Percentiles rank a stretch among this genome's conserved stretches.
Conservation (phyloP, 1,140 invertebrate species). For the Paracyclopina nana region DNA sequence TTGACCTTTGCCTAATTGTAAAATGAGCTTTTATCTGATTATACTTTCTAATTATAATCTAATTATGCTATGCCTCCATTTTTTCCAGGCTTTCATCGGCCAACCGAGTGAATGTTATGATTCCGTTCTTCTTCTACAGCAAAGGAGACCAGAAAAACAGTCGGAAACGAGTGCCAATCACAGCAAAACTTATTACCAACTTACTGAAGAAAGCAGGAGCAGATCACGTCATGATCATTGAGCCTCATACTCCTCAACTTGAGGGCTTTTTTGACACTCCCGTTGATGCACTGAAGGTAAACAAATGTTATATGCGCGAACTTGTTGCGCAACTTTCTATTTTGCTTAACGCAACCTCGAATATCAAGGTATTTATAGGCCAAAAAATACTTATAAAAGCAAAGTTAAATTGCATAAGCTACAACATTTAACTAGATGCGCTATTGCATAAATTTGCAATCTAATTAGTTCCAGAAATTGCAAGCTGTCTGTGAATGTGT, state of each 20-base stretch:
- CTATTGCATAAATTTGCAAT: no score
- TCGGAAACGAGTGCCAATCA: neutral
- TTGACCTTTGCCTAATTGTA: no score
- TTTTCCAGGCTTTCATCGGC: slow-evolving; percentile 9
- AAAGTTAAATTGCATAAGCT: neutral
- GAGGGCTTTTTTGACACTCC: slow-evolving; percentile 9
- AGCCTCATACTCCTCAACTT: slow-evolving; percentile 15
- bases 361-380: neutral
- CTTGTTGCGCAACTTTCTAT: neutral
- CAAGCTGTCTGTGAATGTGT: no score
- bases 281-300: slow-evolving; percentile 8
- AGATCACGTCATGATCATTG: slow-evolving; percentile 10
- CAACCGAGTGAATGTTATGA: slow-evolving; percentile 1
- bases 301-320: neutral
- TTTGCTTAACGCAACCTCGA: neutral
- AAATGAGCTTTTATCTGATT: no score
- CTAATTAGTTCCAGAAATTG: no score
- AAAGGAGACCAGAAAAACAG: slow-evolving; percentile 7
- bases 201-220: slow-evolving; percentile 9
- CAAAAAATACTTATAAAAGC: neutral
- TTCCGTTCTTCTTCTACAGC: neutral
- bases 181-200: slow-evolving; percentile 1
- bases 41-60: no score
- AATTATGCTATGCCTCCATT: neutral
- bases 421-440: no score